Conservation (phyloP, 2,797 vertebrate species). For the Furcifer pardalis region DNA sequence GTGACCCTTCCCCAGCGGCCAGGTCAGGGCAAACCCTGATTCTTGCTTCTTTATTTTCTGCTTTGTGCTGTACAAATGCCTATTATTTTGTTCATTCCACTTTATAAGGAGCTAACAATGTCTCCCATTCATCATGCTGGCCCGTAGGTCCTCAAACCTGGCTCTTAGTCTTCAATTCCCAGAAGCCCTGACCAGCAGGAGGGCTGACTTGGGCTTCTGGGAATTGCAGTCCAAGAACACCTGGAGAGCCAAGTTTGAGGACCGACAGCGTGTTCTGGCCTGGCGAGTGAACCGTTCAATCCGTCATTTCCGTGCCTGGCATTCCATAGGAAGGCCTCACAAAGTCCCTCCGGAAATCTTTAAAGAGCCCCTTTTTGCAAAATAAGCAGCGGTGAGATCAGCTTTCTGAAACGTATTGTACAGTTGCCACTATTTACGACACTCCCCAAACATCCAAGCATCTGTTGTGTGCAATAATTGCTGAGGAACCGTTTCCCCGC, state of each 20-base stretch:
- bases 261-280: too few relatives aligned
- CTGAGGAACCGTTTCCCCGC: constrained; percentile 40
- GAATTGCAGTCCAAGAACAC: too few relatives aligned
- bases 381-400: constrained; percentile 56
- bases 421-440: constrained; percentile 66
- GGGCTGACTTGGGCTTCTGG: too few relatives aligned
- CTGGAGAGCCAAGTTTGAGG: too few relatives aligned
- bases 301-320: not conserved
- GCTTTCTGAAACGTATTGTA: constrained; percentile 54
- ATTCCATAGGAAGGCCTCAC: not conserved
- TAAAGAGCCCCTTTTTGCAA: constrained; percentile 35
- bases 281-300: not conserved
- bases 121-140: not conserved
- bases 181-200: too few relatives aligned
- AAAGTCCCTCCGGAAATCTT: constrained; percentile 28
- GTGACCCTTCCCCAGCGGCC: not conserved
- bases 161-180: too few relatives aligned
- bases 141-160: too few relatives aligned
- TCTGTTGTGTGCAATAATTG: constrained; percentile 63
- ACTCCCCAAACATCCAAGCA: constrained; percentile 61
- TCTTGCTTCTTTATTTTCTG: not conserved
- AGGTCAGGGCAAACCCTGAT: not conserved
- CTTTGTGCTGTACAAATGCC: not conserved
- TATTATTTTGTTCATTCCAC: not conserved
- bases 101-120: not conserved